phyloP scores from a whole-genome alignment of 2,113 vertebrate genomes.

The Lepisosteus osseus region DNA sequence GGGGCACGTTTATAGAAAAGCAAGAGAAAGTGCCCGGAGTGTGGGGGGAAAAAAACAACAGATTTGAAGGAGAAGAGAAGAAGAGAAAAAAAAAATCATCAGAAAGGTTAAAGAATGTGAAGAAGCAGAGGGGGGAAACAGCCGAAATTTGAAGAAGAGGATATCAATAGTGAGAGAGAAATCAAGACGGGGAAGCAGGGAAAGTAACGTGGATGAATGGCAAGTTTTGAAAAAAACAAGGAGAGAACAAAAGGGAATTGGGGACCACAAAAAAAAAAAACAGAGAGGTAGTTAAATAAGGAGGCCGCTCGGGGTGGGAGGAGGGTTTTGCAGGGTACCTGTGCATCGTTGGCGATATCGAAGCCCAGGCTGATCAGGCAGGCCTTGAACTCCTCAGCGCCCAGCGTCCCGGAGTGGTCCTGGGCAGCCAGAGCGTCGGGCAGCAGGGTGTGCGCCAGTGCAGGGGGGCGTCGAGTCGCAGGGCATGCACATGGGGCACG shows the following conservation, averaged over 20 bases:
- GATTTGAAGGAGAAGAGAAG: slow-evolving; percentile 4
- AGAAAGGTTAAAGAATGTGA: slow-evolving; percentile 39
- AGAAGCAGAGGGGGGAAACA: background rate
- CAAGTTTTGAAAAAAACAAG: slow-evolving; percentile 13
- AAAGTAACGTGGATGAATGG: slow-evolving; percentile 15
- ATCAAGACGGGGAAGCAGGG: slow-evolving; percentile 17
- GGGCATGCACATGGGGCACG: slow-evolving; percentile 72
- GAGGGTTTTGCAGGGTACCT: slow-evolving; percentile 79
- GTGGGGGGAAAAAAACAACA: slow-evolving; percentile 47
- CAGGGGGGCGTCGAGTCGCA: slow-evolving; percentile 49
- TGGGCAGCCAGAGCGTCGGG: slow-evolving; percentile 56
- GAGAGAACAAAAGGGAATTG: slow-evolving; percentile 6
- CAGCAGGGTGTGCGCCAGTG: slow-evolving; percentile 44
- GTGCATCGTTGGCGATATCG: slow-evolving; percentile 98
- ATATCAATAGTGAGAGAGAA: slow-evolving; percentile 5
- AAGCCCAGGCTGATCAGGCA: slow-evolving; percentile 99
- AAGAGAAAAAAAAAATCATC: slow-evolving; percentile 28
- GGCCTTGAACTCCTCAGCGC: slow-evolving; percentile 98
- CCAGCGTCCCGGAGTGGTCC: slow-evolving; percentile 98
- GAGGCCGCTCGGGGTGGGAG: slow-evolving; percentile 26
- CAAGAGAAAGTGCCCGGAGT: slow-evolving; percentile 39
- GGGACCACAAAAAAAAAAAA: slow-evolving; percentile 7
- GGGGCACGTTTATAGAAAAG: slow-evolving; percentile 22
- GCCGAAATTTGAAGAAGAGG: slow-evolving; percentile 3
- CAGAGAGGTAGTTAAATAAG: slow-evolving; percentile 49